Percentiles rank a stretch among this genome's conserved stretches.
These are phyloP conservation scores for Danaus chrysippus DNA, from an alignment of 2,888 invertebrate species.

Conservation along the genomic window DNA sequence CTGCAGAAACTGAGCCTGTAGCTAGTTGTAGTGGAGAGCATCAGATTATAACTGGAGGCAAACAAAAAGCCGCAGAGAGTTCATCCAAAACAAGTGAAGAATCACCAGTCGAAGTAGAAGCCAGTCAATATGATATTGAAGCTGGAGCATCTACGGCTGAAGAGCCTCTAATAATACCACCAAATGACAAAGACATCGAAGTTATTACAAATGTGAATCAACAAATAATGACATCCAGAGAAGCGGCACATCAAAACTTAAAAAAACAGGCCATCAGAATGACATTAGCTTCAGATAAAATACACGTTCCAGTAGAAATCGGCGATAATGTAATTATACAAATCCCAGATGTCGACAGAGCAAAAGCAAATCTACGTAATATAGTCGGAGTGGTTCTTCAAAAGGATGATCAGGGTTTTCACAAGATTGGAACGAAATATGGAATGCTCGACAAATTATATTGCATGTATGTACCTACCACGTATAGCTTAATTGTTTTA, in stretches of 20 bases:
- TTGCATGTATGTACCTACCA: slow-evolving; percentile 11
- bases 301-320: slow-evolving; percentile 13
- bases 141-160: slow-evolving; percentile 13
- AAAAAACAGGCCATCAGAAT: slow-evolving; percentile 22
- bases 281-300: slow-evolving; percentile 16
- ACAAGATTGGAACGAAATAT: slow-evolving; percentile 9
- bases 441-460: slow-evolving; percentile 12
- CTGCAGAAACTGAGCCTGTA: no score
- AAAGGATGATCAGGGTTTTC: slow-evolving; percentile 10
- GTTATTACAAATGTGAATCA: slow-evolving; percentile 17
- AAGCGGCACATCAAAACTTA: no score
- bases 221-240: slow-evolving; percentile 10
- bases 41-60: slow-evolving; percentile 8
- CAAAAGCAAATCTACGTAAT: slow-evolving; percentile 18
- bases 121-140: not conserved
- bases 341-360: no score
- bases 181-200: slow-evolving; percentile 20
- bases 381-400: slow-evolving; percentile 9
- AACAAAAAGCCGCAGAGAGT: slow-evolving; percentile 11
- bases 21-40: slow-evolving; percentile 15
- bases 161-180: slow-evolving; percentile 9
- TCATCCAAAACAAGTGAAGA: slow-evolving; percentile 4
- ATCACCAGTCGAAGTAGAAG: not conserved
- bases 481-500: slow-evolving; percentile 7
- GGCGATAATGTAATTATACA: no score